Conservation (phyloP, 37 sponge, comb jelly and placozoan species). For the Hexactinellida sp. region DNA sequence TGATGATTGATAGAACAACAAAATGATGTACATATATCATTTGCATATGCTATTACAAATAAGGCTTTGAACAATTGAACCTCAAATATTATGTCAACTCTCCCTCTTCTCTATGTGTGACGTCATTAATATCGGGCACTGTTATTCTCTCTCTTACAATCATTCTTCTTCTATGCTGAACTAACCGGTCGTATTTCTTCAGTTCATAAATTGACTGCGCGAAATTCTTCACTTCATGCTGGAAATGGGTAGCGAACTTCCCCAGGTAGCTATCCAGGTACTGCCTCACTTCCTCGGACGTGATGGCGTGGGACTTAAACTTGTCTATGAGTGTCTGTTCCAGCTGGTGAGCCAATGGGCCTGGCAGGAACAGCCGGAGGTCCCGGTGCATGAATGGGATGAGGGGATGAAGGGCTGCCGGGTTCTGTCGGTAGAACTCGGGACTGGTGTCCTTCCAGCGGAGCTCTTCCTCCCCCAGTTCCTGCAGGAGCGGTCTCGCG, state of each 20-base stretch:
- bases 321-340: background rate
- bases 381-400: background rate
- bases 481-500: background rate
- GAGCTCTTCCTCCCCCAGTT: background rate
- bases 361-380: background rate
- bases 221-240: constrained; percentile 9
- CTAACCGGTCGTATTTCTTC: background rate
- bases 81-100: background rate
- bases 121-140: background rate
- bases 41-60: too few species aligned
- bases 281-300: background rate
- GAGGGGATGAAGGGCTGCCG: background rate
- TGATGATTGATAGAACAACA: too few species aligned
- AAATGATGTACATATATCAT: too few species aligned
- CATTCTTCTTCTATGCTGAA: background rate
- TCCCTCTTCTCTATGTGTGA: background rate
- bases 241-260: background rate
- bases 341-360: background rate
- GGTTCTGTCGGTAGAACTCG: background rate
- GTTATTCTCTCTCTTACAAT: background rate
- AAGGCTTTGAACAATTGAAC: too few species aligned
- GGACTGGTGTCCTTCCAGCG: background rate
- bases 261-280: background rate
- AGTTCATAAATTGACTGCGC: background rate
- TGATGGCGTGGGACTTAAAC: background rate